A percentile compares a stretch with the other conserved stretches of the same genome.
These are phyloP conservation scores for Sprattus sprattus DNA, from an alignment of 2,113 vertebrate species.

Conservation along the genomic window DNA sequence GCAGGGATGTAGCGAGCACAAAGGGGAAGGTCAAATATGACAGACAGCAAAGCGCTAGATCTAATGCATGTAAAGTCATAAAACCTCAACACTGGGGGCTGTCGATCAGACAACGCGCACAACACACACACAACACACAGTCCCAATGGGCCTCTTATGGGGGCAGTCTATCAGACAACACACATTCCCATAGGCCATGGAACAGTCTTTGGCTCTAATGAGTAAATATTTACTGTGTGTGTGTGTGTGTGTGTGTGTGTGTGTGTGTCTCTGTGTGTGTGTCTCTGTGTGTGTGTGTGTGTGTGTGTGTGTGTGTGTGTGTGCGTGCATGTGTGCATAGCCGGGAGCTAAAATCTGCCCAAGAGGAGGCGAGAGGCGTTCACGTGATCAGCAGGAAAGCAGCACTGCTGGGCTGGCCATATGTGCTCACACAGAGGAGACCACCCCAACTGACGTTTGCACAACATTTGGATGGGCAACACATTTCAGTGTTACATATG, in stretches of 20 bases:
- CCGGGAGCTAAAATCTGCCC: conserved; percentile 10
- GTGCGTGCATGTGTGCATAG: background rate
- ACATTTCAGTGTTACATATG: background rate
- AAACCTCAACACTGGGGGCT: background rate
- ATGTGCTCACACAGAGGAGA: background rate
- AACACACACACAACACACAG: background rate
- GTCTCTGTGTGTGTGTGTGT: background rate
- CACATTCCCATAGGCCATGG: background rate
- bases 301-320: background rate
- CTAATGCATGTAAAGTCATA: background rate
- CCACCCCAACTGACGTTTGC: background rate
- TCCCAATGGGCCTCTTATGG: background rate
- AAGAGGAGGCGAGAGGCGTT: background rate
- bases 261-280: background rate
- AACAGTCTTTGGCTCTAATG: background rate
- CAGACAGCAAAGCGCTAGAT: background rate
- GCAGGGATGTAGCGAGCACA: too few species aligned
- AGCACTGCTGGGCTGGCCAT: background rate
- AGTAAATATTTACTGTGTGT: conserved; percentile 8
- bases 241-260: background rate
- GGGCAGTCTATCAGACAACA: background rate
- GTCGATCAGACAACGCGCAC: background rate
- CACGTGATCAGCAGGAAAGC: background rate
- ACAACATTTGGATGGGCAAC: background rate
- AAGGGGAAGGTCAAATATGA: background rate